Percentiles rank a stretch among this genome's conserved stretches.
Evolutionary conservation across 2,888 invertebrate genomes (phyloP).

Genomic region (Morinoia aosen): DNA sequence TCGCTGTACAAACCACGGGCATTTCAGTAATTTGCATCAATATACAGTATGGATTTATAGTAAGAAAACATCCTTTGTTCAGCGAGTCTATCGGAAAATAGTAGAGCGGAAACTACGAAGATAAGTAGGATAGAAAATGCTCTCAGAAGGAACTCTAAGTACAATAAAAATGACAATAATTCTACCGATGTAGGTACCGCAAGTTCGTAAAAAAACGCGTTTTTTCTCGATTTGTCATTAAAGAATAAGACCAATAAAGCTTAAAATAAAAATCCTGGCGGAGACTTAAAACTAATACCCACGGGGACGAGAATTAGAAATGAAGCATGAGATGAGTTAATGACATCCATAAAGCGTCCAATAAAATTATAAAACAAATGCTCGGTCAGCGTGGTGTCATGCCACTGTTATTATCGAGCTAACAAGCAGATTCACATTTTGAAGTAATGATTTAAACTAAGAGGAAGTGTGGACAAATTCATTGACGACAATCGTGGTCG

Average conservation of each 20-base stretch:
- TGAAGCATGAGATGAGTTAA: neutral
- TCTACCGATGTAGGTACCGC: neutral
- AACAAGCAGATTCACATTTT: neutral
- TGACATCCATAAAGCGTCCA: neutral
- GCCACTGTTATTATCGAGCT: neutral
- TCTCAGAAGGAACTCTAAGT: neutral
- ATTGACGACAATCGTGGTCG: neutral
- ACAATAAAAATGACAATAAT: neutral
- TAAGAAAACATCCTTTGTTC: neutral
- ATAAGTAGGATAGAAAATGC: neutral
- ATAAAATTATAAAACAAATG: conserved; percentile 12
- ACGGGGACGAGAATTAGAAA: neutral
- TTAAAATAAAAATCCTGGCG: neutral
- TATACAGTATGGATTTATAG: neutral
- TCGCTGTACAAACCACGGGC: neutral
- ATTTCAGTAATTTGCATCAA: neutral
- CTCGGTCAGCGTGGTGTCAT: neutral
- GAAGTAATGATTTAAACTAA: neutral
- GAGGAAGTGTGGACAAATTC: neutral
- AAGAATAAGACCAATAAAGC: neutral
- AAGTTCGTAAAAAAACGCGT: neutral
- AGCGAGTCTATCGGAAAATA: neutral
- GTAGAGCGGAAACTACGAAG: neutral
- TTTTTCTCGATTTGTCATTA: neutral
- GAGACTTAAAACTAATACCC: too few species aligned